Conservation (phyloP, 1,140 invertebrate species). For the Zaprionus taronus region DNA sequence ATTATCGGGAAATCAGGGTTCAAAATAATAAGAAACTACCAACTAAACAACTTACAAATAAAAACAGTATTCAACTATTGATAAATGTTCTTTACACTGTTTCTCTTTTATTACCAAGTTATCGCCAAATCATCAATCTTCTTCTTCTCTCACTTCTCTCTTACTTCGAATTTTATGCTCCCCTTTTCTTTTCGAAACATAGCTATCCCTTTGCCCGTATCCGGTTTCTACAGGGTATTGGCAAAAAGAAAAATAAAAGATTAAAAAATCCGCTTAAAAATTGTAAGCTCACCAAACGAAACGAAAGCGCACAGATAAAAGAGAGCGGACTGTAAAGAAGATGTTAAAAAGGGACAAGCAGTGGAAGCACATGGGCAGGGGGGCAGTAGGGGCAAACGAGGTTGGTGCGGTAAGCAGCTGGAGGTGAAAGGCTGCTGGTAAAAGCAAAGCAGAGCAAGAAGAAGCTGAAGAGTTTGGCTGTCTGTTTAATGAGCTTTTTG, state of each 20-base stretch:
- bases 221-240: conserved; percentile 2
- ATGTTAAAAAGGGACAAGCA: conserved; percentile 35
- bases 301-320: conserved; percentile 52
- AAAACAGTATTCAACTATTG: no score
- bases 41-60: no score
- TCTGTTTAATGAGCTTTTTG: conserved; percentile 48
- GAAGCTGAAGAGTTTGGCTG: conserved; percentile 2
- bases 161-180: neutral
- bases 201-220: neutral
- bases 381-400: neutral
- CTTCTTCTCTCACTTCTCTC: neutral
- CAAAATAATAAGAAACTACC: neutral
- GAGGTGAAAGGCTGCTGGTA: conserved; percentile 4
- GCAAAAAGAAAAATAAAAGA: conserved; percentile 1
- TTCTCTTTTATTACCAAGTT: neutral
- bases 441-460: neutral
- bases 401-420: neutral
- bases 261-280: conserved; percentile 69
- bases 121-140: neutral
- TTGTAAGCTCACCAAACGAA: conserved; percentile 56
- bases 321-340: conserved; percentile 44
- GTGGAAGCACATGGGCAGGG: neutral
- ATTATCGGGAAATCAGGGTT: no score
- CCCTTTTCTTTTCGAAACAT: neutral
- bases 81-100: no score